These are phyloP conservation scores for Drosophila nr. perissopoda DNA, from an alignment of 2,888 invertebrate genomes.

Conservation along the genomic window DNA sequence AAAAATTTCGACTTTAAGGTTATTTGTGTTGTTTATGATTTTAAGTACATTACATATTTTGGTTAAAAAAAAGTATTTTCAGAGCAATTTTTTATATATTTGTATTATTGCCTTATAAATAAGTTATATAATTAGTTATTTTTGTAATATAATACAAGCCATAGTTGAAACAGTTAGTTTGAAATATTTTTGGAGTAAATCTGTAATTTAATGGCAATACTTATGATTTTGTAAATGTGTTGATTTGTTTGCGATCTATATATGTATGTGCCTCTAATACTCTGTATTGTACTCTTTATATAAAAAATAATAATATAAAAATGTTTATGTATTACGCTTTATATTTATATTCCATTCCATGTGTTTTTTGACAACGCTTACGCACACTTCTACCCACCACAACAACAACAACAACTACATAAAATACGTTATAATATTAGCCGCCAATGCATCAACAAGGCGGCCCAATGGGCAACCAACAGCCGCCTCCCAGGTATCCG, in stretches of 20 bases:
- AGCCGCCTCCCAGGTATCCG: slow-evolving; percentile 86
- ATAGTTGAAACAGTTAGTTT: slow-evolving; percentile 9
- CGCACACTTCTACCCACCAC: slow-evolving; percentile 75
- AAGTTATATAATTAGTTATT: slow-evolving; percentile 36
- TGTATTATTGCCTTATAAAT: slow-evolving; percentile 36
- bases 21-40: slow-evolving; percentile 48
- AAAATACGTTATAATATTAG: slow-evolving; percentile 69
- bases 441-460: slow-evolving; percentile 87
- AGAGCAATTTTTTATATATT: slow-evolving; percentile 65
- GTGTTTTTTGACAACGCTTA: slow-evolving; percentile 76
- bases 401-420: slow-evolving; percentile 67
- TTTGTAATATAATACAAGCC: slow-evolving; percentile 29
- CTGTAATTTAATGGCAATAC: slow-evolving; percentile 22
- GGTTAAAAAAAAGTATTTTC: slow-evolving; percentile 51
- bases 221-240: slow-evolving; percentile 59
- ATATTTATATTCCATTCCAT: slow-evolving; percentile 81
- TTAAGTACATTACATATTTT: slow-evolving; percentile 62
- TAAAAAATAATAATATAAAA: slow-evolving; percentile 41
- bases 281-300: slow-evolving; percentile 33
- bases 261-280: slow-evolving; percentile 28
- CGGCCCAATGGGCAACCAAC: slow-evolving; percentile 84
- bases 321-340: slow-evolving; percentile 79
- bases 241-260: slow-evolving; percentile 30
- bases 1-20: slow-evolving; percentile 39
- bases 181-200: slow-evolving; percentile 3